Evolutionary conservation across 2,888 invertebrate genomes (phyloP), one percentile per base, ranked within the genome.

Genomic region (Notocelia uddmanniana): DNA sequence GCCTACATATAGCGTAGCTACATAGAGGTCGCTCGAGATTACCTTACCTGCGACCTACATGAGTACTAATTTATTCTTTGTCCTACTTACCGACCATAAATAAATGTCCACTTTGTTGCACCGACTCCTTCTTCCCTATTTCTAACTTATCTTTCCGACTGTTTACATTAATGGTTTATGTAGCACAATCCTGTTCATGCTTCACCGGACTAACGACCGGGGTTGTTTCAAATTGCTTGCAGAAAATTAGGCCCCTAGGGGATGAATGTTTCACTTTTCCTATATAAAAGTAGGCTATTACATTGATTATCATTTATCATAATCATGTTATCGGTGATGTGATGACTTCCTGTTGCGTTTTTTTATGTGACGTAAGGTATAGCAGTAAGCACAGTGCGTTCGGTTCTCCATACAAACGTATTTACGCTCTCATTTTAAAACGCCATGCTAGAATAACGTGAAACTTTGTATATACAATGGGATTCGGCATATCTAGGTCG

Each of bases 101-200:
- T 66, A 55, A 48, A 41, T 59, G 58, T 59, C 66, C 45, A 64
- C 57, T 58, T 59, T 57, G 45, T 50, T 3, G 54, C 54, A 8
- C 54, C 11, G 54, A 13, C 55, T 18, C 21, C 31, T 54, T 26
- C n/a, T 50, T 48, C 18, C 19, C 48, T 26, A 57, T 57, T 54
- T 54, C 19, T 59, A n/a, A 26, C 58, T 70, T 59, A 64, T 66
- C 70, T 59, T 18, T 64, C 23, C 21, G 10, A 18, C 21, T 11
- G 64, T 70, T 66, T 59, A 66, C 66, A 59, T 54, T 52, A 66
- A 70, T 70, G 70, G 37, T 66, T 70, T 70, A 63, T 50, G 26
- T 70, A 64, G 45, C 69, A 45, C 64, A 64, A 64, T 66, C 70
- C 41, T 58, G 58, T 70, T 66, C 52, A 54, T 52, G 70, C 52